These are phyloP conservation scores for Stenotaenia linearis DNA, from an alignment of 2,888 invertebrate species.

Conservation along the genomic window DNA sequence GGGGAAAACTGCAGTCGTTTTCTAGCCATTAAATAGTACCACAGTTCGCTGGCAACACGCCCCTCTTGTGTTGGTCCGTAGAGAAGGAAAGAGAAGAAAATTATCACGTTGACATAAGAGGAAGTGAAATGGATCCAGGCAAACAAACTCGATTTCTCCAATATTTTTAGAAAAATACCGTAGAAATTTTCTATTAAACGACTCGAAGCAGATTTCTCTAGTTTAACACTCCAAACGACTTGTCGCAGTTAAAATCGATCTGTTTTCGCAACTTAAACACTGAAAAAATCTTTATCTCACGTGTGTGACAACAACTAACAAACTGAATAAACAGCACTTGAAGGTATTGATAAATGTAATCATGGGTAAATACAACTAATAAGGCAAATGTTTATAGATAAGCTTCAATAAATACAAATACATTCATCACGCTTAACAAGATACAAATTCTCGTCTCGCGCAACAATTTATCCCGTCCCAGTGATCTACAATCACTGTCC, in stretches of 20 bases:
- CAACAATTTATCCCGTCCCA: background rate
- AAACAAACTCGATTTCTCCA: background rate
- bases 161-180: no score
- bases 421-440: background rate
- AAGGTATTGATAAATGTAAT: background rate
- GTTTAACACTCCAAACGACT: no score
- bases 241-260: background rate
- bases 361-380: background rate
- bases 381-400: background rate
- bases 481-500: background rate
- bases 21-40: constrained; percentile 24
- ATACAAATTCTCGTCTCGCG: no score
- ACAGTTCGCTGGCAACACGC: constrained; percentile 18
- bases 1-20: constrained; percentile 16
- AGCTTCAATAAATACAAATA: background rate
- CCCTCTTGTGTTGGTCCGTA: constrained; percentile 9
- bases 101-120: constrained; percentile 20
- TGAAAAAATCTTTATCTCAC: background rate
- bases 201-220: no score
- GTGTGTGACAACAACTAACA: background rate
- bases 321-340: background rate
- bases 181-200: background rate
- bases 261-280: background rate
- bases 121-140: constrained; percentile 13
- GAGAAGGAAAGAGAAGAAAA: constrained; percentile 8